Base-by-base conservation (phyloP, 2,113 vertebrate genomes). In the Zonotrichia leucophrys region DNA sequence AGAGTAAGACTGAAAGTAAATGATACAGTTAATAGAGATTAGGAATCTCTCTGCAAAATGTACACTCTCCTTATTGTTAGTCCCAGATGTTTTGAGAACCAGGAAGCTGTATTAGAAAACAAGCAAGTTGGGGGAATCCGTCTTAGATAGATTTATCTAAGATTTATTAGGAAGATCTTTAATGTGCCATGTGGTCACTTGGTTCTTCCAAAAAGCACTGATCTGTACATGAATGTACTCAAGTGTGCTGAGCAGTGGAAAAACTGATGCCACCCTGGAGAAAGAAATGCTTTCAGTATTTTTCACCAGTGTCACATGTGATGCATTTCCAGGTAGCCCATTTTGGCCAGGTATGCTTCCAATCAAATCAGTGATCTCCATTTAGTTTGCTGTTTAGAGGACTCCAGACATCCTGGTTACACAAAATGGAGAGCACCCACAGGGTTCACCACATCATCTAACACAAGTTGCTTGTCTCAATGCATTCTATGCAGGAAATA, bases 151-250 rank as follows among this genome's bases (percentile, higher is more conserved):
- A 96, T 97, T n/a, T 27, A 33, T n/a, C 37, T 28, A n/a, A 63
- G 11, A 78, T 52, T 97, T 97, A 97, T 97, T 96, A 95, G 37
- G 37, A 87, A 90, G 46, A 83, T 92, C 90, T 97, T 90, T 81
- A 95, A 77, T 87, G 44, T 72, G 33, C 96, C 90, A 79, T 94
- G 94, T 95, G 92, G 83, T 12, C 4, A 46, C 53, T 87, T 91
- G 76, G n/a, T 35, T 94, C 33, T 91, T 92, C 82, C 63, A 78
- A 69, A 64, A 70, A 56, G 33, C 10, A 53, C 44, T 50, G 82
- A 44, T 70, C 64, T 47, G 20, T 30, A 55, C 64, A 92, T 82
- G 68, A 92, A 85, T 18, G 15, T 22, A 68, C 16, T 70, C 56
- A 66, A 95, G 62, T 35, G 35, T 89, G 50, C 56, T 83, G 83